phyloP scores from a whole-genome alignment of 1,140 invertebrate species.

The Papilio machaon region DNA sequence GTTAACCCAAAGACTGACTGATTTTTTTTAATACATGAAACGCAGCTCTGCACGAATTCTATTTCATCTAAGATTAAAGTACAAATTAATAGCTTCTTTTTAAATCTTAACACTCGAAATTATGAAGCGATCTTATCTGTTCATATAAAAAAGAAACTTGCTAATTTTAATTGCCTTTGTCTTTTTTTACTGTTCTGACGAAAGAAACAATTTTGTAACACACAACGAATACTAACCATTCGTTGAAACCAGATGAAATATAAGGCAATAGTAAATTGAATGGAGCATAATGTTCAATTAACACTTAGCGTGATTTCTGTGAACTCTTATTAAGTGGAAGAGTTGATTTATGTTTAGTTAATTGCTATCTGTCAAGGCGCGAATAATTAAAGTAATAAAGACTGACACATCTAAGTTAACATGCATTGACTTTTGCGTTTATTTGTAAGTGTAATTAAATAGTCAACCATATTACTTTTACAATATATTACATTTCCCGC shows the following conservation, averaged over 20 bases:
- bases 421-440: neutral
- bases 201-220: too few species aligned
- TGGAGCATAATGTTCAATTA: neutral
- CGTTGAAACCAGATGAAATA: neutral
- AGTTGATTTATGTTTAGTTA: neutral
- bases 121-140: too few species aligned
- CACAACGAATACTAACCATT: neutral
- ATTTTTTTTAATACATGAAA: neutral
- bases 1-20: neutral
- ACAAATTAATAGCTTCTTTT: too few species aligned
- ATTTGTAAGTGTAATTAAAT: neutral
- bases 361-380: neutral
- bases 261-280: neutral
- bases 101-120: too few species aligned
- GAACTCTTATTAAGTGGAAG: neutral
- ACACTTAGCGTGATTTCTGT: neutral
- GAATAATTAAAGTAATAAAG: neutral
- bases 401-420: neutral
- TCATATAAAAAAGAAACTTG: too few species aligned
- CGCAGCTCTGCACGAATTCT: neutral
- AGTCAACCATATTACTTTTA: neutral
- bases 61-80: neutral
- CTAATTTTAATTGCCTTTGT: too few species aligned
- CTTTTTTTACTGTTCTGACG: too few species aligned
- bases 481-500: neutral